Conservation (phyloP, 2,113 vertebrate genomes). For the Lepisosteus oculatus region DNA sequence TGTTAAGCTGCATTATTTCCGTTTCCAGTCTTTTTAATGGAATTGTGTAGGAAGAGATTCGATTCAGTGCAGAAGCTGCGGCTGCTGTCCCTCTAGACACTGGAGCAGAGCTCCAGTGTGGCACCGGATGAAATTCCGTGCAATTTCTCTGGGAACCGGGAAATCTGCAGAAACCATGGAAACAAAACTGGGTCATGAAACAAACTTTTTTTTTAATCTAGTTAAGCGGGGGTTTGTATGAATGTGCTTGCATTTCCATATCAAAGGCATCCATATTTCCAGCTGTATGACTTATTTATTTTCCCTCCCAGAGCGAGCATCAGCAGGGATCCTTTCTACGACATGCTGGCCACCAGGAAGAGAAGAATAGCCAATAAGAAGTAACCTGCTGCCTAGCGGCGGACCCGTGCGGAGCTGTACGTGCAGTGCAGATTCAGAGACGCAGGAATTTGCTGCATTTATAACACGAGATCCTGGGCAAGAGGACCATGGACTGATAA, state of each 20-base stretch:
- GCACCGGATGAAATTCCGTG: not conserved
- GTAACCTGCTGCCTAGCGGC: conserved; percentile 46
- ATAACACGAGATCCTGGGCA: too few relatives aligned
- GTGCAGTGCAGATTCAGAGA: conserved; percentile 24
- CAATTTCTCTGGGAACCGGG: conserved; percentile 7
- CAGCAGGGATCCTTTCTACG: conserved; percentile 96
- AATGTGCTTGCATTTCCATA: conserved; percentile 55
- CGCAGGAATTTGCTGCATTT: too few relatives aligned
- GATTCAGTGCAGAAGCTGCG: too few relatives aligned
- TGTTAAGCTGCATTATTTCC: too few relatives aligned
- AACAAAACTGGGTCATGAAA: conserved; percentile 71
- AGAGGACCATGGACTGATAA: not conserved
- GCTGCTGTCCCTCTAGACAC: too few relatives aligned
- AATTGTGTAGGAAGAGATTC: too few relatives aligned
- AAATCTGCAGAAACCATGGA: conserved; percentile 64
- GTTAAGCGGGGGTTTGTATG: not conserved
- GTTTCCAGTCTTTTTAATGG: too few relatives aligned
- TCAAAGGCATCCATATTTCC: conserved; percentile 54
- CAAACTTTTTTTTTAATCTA: conserved; percentile 49
- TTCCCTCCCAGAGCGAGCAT: conserved; percentile 86
- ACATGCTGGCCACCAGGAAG: conserved; percentile 97
- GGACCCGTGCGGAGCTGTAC: not conserved
- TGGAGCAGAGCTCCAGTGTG: too few relatives aligned
- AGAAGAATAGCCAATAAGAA: conserved; percentile 95
- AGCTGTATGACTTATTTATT: conserved; percentile 21